Percentiles rank a stretch among this genome's conserved stretches.
phyloP scores from a whole-genome alignment of 1,140 invertebrate species.

The Gryllus bimaculatus region DNA sequence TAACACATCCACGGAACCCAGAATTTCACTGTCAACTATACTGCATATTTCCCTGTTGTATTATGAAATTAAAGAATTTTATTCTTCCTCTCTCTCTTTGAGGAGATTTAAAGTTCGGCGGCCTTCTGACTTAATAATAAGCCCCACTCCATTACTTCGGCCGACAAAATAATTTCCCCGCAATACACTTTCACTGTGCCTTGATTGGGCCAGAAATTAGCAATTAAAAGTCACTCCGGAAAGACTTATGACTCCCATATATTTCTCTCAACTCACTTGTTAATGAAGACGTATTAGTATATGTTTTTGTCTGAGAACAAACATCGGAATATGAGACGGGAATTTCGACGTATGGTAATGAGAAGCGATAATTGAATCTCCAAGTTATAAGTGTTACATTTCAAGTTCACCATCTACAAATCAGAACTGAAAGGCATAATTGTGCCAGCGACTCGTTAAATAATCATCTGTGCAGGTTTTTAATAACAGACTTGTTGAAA shows the following conservation, averaged over 20 bases:
- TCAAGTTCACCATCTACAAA: not conserved
- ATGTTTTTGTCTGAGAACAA: not conserved
- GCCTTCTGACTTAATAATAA: not conserved
- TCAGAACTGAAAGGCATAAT: conserved; percentile 4
- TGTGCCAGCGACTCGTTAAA: not conserved
- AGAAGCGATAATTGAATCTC: not conserved
- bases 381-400: not conserved
- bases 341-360: conserved; percentile 4
- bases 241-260: not conserved
- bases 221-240: not conserved
- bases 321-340: not conserved
- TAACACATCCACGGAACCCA: too few species aligned
- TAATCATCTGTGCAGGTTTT: not conserved
- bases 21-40: too few species aligned
- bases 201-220: not conserved
- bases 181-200: not conserved
- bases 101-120: not conserved
- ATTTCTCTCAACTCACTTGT: not conserved
- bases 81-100: not conserved
- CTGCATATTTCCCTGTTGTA: not conserved
- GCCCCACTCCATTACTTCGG: not conserved
- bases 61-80: not conserved
- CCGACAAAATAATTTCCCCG: not conserved
- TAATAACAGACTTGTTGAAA: not conserved
- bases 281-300: not conserved